phyloP scores from a whole-genome alignment of 1,140 invertebrate species.

The Ips nitidus region DNA sequence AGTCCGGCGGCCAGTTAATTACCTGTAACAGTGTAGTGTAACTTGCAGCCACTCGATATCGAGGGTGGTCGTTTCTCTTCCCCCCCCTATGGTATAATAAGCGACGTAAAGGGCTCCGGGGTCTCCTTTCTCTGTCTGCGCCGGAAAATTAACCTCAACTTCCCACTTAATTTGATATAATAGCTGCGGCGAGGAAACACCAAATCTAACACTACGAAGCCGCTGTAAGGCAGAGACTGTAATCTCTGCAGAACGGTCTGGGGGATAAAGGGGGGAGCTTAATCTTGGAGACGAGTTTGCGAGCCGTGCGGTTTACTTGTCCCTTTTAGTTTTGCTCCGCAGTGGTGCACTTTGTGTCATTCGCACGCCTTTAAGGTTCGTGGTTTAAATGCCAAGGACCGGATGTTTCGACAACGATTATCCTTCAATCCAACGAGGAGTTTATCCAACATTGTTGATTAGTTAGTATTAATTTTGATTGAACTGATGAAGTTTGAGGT shows the following conservation, averaged over 20 bases:
- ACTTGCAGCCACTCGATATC: slow-evolving; percentile 17
- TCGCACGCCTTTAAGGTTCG: not conserved
- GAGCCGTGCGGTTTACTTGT: slow-evolving; percentile 10
- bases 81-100: not conserved
- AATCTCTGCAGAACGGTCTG: slow-evolving; percentile 19
- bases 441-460: too few species aligned
- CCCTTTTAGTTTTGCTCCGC: slow-evolving; percentile 15
- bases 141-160: slow-evolving; percentile 24
- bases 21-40: slow-evolving; percentile 13
- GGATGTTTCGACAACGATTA: too few species aligned
- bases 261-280: slow-evolving; percentile 7
- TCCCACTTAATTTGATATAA: slow-evolving; percentile 34
- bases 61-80: not conserved
- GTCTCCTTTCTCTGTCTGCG: not conserved
- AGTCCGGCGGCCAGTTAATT: slow-evolving; percentile 16
- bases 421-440: too few species aligned
- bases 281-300: slow-evolving; percentile 26
- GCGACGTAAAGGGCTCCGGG: not conserved
- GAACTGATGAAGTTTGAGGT: too few species aligned
- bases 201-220: slow-evolving; percentile 30
- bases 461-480: too few species aligned
- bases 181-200: slow-evolving; percentile 30
- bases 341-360: not conserved
- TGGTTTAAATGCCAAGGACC: too few species aligned
- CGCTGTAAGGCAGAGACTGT: slow-evolving; percentile 30